Conservation (phyloP, 2,113 vertebrate genomes). For the Ranitomeya variabilis region DNA sequence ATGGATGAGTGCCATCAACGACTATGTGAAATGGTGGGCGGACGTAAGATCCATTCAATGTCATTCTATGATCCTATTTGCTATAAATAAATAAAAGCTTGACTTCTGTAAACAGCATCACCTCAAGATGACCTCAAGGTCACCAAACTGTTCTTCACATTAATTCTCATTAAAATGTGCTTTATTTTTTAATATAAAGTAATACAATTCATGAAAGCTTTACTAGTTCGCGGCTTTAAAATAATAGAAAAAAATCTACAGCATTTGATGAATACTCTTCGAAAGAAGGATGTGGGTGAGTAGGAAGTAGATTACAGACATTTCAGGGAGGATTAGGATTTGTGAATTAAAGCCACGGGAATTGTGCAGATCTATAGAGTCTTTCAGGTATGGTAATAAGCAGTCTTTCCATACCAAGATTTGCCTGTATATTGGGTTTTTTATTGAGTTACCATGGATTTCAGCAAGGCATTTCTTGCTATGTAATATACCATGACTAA, state of each 20-base stretch:
- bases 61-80: no score
- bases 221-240: not conserved
- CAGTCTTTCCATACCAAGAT: not conserved
- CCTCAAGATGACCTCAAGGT: no score
- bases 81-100: no score
- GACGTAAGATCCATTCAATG: no score
- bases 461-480: not conserved
- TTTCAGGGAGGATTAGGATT: not conserved
- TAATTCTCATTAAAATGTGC: no score
- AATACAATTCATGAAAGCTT: not conserved
- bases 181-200: not conserved
- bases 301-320: not conserved
- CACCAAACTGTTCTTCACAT: no score
- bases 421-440: not conserved
- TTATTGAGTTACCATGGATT: not conserved
- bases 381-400: not conserved
- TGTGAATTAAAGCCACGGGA: not conserved
- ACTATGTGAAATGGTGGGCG: no score
- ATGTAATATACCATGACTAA: slow-evolving; percentile 3
- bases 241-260: not conserved
- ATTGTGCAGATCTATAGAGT: not conserved
- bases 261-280: not conserved
- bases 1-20: no score
- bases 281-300: not conserved
- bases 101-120: no score